Base-by-base conservation (phyloP, 2,797 vertebrate species). In the Takifugu rubripes region DNA sequence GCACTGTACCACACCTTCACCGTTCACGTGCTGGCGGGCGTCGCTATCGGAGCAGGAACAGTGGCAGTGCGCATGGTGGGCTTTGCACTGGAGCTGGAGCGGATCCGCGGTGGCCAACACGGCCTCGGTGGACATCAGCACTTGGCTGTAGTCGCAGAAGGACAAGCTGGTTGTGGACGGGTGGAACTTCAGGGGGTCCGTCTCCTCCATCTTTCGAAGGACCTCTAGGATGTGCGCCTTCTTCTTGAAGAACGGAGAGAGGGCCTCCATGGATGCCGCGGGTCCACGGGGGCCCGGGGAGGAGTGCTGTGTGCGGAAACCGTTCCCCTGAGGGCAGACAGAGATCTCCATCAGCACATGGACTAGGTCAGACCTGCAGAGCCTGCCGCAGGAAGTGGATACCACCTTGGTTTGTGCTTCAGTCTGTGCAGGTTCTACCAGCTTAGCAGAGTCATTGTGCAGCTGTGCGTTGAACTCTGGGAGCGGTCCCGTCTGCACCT, bases 141-240 rank as follows among this genome's bases (percentile, higher is more conserved):
- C 89, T 79, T 91, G 91, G 79, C 90, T 89, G 80, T 92, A 91
- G 86, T 93, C 91, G 52, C 89, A 90, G 84, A 92, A 91, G 26
- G 89, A 88, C 54, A 91, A 61, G 78, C 88, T 85, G 0, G 89
- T 66, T 0, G 90, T 81, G 49, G 89, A 90, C 21, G 90, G 91
- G 82, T 92, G 84, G 83, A 90, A 86, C 73, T 93, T 85, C 25
- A 94, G 89, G 0, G 95, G 94, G 72, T 97, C 96, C 0, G 94
- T 94, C 84, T 96, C 95, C 87, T 98, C 96, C 84, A 98, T 91
- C 79, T 94, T 96, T 57, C 94, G 92, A 40, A 98, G 90, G 61
- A 97, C 96, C 73, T 98, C 96, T 81, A 98, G 86, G 84, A 98
- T 98, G 87, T 96, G 96, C 70, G 96, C 96, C 90, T 97, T 98